Conservation (phyloP, 2,797 vertebrate species). For the Champsocephalus gunnari region DNA sequence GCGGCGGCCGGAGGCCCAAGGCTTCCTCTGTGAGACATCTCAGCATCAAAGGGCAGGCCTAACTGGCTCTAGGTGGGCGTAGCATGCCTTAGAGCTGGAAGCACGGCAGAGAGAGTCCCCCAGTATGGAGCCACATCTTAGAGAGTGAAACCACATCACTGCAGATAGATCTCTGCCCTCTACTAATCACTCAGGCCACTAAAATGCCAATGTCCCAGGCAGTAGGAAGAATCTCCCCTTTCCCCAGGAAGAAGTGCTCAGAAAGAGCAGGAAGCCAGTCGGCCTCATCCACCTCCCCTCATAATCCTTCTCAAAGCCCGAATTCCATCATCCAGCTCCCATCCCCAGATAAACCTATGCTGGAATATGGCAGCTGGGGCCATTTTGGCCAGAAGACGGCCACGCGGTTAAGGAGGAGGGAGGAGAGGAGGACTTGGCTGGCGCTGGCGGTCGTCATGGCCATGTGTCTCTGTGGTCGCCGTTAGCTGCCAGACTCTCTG, state of each 20-base stretch:
- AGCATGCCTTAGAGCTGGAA: constrained; percentile 38
- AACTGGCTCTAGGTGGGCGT: constrained; percentile 43
- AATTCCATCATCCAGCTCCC: constrained; percentile 79
- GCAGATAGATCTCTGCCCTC: constrained; percentile 46
- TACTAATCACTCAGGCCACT: constrained; percentile 63
- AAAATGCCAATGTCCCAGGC: constrained; percentile 46
- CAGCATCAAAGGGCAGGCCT: constrained; percentile 62
- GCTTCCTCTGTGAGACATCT: constrained; percentile 48
- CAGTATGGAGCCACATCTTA: constrained; percentile 42
- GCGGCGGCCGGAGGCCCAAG: constrained; percentile 25
- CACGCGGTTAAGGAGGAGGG: constrained; percentile 49
- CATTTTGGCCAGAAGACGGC: constrained; percentile 68
- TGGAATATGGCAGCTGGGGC: constrained; percentile 70
- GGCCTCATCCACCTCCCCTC: constrained; percentile 68
- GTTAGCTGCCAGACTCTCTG: constrained; percentile 66
- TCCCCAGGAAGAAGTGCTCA: constrained; percentile 60
- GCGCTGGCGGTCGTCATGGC: constrained; percentile 47
- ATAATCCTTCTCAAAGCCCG: constrained; percentile 71
- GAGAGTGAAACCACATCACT: constrained; percentile 64
- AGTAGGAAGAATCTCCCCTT: constrained; percentile 61
- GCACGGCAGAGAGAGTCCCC: constrained; percentile 40
- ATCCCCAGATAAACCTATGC: constrained; percentile 66
- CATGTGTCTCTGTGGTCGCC: constrained; percentile 69
- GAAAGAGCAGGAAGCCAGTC: constrained; percentile 73
- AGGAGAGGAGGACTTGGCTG: constrained; percentile 72